Evolutionary conservation across 2,888 invertebrate species (phyloP).

Genomic region (Mythimna ferrago): DNA sequence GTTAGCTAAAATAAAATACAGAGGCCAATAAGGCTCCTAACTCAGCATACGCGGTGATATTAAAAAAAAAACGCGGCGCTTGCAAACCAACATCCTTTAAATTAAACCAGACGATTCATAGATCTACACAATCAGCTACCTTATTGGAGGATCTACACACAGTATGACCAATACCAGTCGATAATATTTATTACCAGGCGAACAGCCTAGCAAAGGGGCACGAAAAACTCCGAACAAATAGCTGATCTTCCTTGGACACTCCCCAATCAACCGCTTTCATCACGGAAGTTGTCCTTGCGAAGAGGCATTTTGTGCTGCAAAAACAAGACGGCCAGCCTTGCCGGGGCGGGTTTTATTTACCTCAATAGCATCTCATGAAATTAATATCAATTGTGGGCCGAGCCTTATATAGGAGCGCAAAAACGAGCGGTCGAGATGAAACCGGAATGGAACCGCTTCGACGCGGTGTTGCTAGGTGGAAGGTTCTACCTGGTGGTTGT

Average conservation of each 20-base stretch:
- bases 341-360: conserved; percentile 71
- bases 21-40: too few relatives aligned
- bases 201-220: conserved; percentile 2
- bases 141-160: conserved; percentile 13
- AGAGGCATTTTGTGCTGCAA: conserved; percentile 50
- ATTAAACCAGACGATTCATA: neutral
- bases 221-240: conserved; percentile 48
- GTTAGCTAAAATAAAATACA: too few relatives aligned
- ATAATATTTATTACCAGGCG: conserved; percentile 27
- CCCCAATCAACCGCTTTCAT: conserved; percentile 56
- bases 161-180: conserved; percentile 6
- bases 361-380: conserved; percentile 80
- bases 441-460: conserved; percentile 50
- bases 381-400: conserved; percentile 84
- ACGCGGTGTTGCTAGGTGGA: conserved; percentile 36
- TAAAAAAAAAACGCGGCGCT: too few relatives aligned
- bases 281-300: conserved; percentile 48
- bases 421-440: conserved; percentile 55
- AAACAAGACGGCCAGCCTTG: conserved; percentile 47
- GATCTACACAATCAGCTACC: neutral
- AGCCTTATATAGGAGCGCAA: conserved; percentile 70
- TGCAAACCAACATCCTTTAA: neutral
- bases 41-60: too few relatives aligned
- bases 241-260: conserved; percentile 37
- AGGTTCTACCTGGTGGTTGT: neutral